phyloP scores from a whole-genome alignment of 2,797 vertebrate species.

The Poliocrania exsul region DNA sequence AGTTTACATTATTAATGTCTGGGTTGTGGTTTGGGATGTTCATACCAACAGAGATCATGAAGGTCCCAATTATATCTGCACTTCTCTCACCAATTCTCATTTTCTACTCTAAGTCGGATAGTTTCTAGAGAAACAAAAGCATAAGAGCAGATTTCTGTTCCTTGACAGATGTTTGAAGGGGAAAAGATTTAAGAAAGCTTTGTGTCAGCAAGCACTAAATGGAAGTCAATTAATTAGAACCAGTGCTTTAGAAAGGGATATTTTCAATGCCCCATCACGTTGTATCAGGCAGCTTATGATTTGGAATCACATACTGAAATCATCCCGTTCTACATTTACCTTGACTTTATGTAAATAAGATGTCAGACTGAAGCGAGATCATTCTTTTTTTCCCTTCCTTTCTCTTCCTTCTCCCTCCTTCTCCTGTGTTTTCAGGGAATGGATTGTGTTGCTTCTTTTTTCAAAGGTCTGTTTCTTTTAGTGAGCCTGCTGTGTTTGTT shows the following conservation, averaged over 20 bases:
- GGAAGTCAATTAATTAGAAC: slow-evolving; percentile 11
- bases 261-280: not conserved
- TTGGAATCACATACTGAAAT: not conserved
- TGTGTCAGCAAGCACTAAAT: not conserved
- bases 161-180: not conserved
- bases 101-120: not conserved
- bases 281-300: not conserved
- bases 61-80: slow-evolving; percentile 36
- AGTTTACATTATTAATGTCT: slow-evolving; percentile 45
- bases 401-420: not conserved
- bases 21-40: slow-evolving; percentile 12
- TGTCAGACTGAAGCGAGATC: not conserved
- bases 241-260: not conserved
- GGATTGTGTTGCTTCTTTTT: not conserved
- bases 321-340: not conserved
- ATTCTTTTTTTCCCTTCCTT: not conserved
- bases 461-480: not conserved
- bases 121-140: not conserved
- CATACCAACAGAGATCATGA: not conserved
- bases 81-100: not conserved
- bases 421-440: not conserved
- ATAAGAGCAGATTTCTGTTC: not conserved
- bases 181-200: not conserved
- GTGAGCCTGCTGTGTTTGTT: not conserved
- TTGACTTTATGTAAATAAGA: not conserved